Conservation (phyloP, 2,888 invertebrate genomes). For the Acronicta psi region DNA sequence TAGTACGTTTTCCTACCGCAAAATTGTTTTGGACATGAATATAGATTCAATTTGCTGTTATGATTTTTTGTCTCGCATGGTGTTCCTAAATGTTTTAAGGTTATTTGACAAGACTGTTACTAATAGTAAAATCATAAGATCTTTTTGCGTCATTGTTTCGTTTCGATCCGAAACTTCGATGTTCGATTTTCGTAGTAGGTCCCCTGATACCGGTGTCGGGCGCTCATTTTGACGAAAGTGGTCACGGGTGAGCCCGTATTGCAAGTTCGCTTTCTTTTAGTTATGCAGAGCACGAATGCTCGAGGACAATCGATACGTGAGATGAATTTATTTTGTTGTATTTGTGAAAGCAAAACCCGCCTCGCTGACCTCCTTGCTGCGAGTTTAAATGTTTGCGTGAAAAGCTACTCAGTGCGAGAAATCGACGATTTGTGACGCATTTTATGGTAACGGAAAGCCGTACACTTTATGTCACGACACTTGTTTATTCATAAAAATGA, state of each 20-base stretch:
- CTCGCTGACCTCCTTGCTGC: slow-evolving; percentile 85
- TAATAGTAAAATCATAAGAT: no score
- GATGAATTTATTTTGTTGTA: slow-evolving; percentile 88
- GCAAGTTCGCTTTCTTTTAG: slow-evolving; percentile 87
- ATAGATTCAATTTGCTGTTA: no score
- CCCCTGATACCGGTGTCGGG: slow-evolving; percentile 34
- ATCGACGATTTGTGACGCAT: slow-evolving; percentile 82
- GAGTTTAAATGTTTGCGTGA: slow-evolving; percentile 82
- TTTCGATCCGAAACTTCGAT: no score
- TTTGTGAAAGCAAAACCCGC: slow-evolving; percentile 88
- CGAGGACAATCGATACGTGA: slow-evolving; percentile 89
- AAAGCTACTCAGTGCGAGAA: slow-evolving; percentile 82
- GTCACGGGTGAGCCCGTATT: slow-evolving; percentile 74
- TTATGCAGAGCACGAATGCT: slow-evolving; percentile 83
- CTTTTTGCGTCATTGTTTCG: no score
- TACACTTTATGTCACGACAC: slow-evolving; percentile 49
- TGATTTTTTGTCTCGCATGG: no score
- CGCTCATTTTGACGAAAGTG: slow-evolving; percentile 74
- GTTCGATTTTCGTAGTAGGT: no score
- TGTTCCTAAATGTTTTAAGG: no score
- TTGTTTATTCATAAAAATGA: slow-evolving; percentile 53
- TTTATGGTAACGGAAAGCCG: slow-evolving; percentile 74
- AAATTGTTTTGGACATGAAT: no score
- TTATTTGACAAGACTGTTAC: no score
- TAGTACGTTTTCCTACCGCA: no score